Percentiles rank a stretch among this genome's conserved stretches.
Conservation (phyloP, 1,140 invertebrate genomes). For the Mycetomoellerius zeteki region DNA sequence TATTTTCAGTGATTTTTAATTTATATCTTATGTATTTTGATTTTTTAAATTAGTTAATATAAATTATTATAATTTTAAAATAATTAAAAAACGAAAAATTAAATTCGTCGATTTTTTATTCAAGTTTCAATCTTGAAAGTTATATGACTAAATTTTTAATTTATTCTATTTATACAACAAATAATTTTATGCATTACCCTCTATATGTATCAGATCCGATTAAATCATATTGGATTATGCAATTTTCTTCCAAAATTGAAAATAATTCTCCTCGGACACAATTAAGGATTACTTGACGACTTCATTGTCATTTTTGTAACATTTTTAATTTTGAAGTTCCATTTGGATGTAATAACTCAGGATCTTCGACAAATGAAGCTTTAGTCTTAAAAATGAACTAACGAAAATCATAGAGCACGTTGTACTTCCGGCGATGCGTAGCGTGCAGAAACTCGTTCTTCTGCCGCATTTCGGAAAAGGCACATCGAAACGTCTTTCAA, state of each 20-base stretch:
- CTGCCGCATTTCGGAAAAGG: slow-evolving; percentile 43
- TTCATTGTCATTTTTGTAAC: neutral
- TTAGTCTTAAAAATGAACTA: neutral
- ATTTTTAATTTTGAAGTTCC: neutral
- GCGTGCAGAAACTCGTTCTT: slow-evolving; percentile 19
- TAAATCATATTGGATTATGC: slow-evolving; percentile 3
- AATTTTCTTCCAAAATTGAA: neutral
- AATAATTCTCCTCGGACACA: neutral
- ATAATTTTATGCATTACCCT: neutral
- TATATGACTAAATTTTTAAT: neutral
- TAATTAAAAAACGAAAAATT: neutral
- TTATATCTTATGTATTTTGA: neutral
- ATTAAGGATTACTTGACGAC: neutral
- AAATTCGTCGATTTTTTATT: neutral
- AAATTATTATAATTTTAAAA: neutral
- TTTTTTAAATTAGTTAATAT: neutral
- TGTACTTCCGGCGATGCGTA: slow-evolving; percentile 30
- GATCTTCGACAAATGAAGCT: slow-evolving; percentile 13
- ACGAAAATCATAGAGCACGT: slow-evolving; percentile 9
- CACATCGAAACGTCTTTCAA: slow-evolving; percentile 41
- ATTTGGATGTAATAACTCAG: neutral
- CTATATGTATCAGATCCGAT: neutral
- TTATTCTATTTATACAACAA: neutral
- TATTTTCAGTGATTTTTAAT: slow-evolving; percentile 5
- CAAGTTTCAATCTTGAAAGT: neutral